A percentile compares a stretch with the other conserved stretches of the same genome.
phyloP scores from a whole-genome alignment of 1,140 invertebrate species.

The Helicorthomorpha holstii region DNA sequence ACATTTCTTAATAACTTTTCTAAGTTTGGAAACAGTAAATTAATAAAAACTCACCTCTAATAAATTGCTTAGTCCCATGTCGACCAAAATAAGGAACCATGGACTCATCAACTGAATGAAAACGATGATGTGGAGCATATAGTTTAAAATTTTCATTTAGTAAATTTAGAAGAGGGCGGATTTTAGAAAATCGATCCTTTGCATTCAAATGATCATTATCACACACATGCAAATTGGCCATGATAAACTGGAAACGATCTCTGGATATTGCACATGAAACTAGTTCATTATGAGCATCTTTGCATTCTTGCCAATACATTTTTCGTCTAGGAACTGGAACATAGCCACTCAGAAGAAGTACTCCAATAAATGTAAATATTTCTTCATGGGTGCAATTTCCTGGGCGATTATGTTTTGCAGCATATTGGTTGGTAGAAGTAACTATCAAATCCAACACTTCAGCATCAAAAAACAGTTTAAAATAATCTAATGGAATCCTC shows the following conservation, averaged over 20 bases:
- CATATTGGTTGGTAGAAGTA: neutral
- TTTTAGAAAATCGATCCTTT: slow-evolving; percentile 21
- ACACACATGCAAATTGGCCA: slow-evolving; percentile 17
- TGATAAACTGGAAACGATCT: too few species aligned
- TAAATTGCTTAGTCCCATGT: slow-evolving; percentile 12
- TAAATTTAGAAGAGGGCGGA: slow-evolving; percentile 13
- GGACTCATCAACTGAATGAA: slow-evolving; percentile 11
- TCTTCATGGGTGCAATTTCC: neutral
- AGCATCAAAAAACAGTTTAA: slow-evolving; percentile 3
- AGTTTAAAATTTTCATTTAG: slow-evolving; percentile 17
- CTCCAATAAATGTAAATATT: neutral
- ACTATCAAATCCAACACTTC: neutral
- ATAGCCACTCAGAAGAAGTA: slow-evolving; percentile 2
- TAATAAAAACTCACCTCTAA: too few species aligned
- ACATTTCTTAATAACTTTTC: too few species aligned
- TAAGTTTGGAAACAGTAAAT: too few species aligned
- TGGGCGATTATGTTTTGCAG: neutral
- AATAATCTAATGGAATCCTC: neutral
- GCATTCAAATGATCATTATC: slow-evolving; percentile 19
- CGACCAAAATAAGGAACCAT: slow-evolving; percentile 13
- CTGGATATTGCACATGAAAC: slow-evolving; percentile 12
- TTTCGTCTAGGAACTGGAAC: neutral
- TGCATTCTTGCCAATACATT: slow-evolving; percentile 3
- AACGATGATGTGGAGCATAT: slow-evolving; percentile 8
- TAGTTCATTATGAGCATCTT: slow-evolving; percentile 13